Evolutionary conservation across 2,113 vertebrate genomes (phyloP).

Genomic region (Hippopotamus amphibius): DNA sequence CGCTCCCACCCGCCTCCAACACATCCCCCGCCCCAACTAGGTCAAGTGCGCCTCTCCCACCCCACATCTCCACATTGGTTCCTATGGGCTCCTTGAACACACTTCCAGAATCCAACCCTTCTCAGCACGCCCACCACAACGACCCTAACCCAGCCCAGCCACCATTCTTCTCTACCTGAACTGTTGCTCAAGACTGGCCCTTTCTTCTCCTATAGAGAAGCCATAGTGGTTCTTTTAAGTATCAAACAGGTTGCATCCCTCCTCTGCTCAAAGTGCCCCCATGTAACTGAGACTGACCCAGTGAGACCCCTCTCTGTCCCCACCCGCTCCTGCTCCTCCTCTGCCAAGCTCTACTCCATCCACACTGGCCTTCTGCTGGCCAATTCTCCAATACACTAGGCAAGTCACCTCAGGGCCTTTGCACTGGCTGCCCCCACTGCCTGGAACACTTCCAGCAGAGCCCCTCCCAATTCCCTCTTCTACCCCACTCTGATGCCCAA

Average conservation of each 20-base stretch:
- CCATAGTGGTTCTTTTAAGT: neutral
- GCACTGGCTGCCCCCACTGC: neutral
- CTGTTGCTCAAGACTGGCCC: neutral
- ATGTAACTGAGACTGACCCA: neutral
- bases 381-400: neutral
- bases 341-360: neutral
- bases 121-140: neutral
- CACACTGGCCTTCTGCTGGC: neutral
- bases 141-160: neutral
- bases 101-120: neutral
- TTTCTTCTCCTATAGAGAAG: neutral
- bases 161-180: neutral
- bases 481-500: neutral
- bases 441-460: neutral
- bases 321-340: neutral
- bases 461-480: neutral
- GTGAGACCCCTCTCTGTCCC: too few species aligned
- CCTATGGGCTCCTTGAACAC: neutral
- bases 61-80: accelerated
- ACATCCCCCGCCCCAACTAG: too few species aligned
- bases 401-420: neutral
- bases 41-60: accelerated
- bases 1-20: neutral
- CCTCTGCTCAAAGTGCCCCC: neutral
- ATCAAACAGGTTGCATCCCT: neutral